phyloP scores from a whole-genome alignment of 2,113 vertebrate genomes.

The Astur gentilis region DNA sequence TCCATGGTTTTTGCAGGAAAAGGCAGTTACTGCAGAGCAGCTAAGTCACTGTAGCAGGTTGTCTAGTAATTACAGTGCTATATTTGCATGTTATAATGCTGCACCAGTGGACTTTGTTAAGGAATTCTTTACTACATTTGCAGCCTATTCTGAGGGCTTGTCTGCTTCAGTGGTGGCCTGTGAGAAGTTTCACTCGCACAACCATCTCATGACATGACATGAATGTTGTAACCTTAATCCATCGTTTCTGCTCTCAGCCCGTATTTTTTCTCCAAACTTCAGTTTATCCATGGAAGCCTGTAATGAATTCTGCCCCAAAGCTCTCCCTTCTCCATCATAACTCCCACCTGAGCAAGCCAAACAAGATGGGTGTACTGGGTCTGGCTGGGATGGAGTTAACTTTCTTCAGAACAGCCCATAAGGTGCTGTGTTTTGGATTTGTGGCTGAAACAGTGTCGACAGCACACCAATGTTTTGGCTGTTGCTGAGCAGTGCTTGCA shows the following conservation, averaged over 20 bases:
- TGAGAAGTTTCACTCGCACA: not conserved
- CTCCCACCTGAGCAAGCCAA: not conserved
- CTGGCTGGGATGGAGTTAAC: not conserved
- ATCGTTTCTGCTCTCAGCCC: not conserved
- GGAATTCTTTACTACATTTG: not conserved
- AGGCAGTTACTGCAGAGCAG: not conserved
- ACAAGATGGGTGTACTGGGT: not conserved
- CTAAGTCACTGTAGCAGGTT: not conserved
- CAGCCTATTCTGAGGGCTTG: not conserved
- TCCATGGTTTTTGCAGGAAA: fast-evolving
- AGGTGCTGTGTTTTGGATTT: not conserved
- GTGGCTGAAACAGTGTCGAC: not conserved
- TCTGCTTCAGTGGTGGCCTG: not conserved
- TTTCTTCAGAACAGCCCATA: not conserved
- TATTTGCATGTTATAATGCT: not conserved
- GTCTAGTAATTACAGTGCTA: not conserved
- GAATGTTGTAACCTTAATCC: not conserved
- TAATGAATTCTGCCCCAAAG: not conserved
- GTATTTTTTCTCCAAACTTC: not conserved
- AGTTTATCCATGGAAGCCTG: not conserved
- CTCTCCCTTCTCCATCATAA: not conserved
- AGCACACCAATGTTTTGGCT: not conserved
- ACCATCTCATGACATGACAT: not conserved
- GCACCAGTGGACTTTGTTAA: not conserved
- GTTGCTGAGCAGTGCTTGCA: not conserved